These are phyloP conservation scores for Phyllopteryx taeniolatus DNA, from an alignment of 2,113 vertebrate species.

Conservation along the genomic window DNA sequence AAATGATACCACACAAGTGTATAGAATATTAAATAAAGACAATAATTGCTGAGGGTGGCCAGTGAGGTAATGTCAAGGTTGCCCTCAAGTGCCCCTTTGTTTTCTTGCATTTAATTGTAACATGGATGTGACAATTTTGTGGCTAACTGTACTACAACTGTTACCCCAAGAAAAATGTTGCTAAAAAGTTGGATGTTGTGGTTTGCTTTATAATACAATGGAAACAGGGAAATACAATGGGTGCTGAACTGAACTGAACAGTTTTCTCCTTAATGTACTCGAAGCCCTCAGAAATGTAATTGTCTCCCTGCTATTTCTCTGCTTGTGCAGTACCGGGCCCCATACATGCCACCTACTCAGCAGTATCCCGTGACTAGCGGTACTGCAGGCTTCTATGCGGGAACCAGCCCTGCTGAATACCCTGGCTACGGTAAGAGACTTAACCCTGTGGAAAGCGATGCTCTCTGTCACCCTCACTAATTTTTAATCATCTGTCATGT, in stretches of 20 bases:
- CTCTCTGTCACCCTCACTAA: background rate
- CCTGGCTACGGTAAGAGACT: constrained; percentile 84
- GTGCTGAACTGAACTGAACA: background rate
- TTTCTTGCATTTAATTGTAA: no score
- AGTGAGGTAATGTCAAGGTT: no score
- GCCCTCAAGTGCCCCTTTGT: no score
- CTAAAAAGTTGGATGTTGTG: background rate
- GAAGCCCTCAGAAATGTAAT: background rate
- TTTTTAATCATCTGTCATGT: background rate
- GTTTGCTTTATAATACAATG: background rate
- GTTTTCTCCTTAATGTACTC: background rate
- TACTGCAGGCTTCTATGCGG: constrained; percentile 86
- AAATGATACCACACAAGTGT: no score
- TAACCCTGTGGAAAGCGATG: background rate
- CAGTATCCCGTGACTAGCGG: constrained; percentile 90
- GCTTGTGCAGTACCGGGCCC: constrained; percentile 80
- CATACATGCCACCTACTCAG: constrained; percentile 87
- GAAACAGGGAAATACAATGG: background rate
- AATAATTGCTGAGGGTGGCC: no score
- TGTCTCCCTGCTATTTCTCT: constrained; percentile 11
- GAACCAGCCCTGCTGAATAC: constrained; percentile 90
- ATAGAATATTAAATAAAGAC: no score
- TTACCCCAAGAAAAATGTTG: no score
- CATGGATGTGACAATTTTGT: no score
- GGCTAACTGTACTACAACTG: no score